Base-by-base conservation (phyloP, 2,888 invertebrate species). In the Alsophila aescularia region DNA sequence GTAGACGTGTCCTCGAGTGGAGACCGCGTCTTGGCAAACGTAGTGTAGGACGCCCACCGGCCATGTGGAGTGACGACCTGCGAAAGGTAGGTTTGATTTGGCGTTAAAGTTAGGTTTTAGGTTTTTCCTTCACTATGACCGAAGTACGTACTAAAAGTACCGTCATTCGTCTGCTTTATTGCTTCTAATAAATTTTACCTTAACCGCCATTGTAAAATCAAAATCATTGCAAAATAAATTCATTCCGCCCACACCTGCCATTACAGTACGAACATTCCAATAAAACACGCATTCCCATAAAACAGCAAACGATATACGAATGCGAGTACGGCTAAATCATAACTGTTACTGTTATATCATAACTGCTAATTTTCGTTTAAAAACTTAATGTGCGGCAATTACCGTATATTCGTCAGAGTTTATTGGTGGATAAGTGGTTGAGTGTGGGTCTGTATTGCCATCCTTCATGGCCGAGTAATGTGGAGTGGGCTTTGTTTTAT, bases 401-500 rank as follows among this genome's bases (percentile, higher is more conserved):
- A 63, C 49, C 42, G 51, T 41, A 35, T 58, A 52, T 50, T 45
- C 60, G 60, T 52, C 56, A 34, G 58, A 60, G 70, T 74, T 77
- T 74, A 76, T 74, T 75, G 61, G 66, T 48, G 59, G 39, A 57
- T 70, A 66, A 76, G 75, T 69, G 67, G 66, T 44, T 47, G 66
- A 72, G 69, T 68, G 69, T 66, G 60, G 69, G 65, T 66, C 61
- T 64, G 66, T 66, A 58, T 51, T 50, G 61, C 42, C 52, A 52
- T 60, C 55, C 52, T 53, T 63, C 58, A 59, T 60, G 54, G 54
- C 57, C 49, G 39, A 34, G 66, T 70, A 63, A 70, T 71, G 65
- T 70, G 61, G 64, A 37, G 51, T 54, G 49, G 66, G 63, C 70
- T 70, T 77, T 68, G 72, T 67, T 75, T 77, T 73, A 73, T 69